Evolutionary conservation across 2,113 vertebrate species (phyloP).

Genomic region (Crotophaga sulcirostris): DNA sequence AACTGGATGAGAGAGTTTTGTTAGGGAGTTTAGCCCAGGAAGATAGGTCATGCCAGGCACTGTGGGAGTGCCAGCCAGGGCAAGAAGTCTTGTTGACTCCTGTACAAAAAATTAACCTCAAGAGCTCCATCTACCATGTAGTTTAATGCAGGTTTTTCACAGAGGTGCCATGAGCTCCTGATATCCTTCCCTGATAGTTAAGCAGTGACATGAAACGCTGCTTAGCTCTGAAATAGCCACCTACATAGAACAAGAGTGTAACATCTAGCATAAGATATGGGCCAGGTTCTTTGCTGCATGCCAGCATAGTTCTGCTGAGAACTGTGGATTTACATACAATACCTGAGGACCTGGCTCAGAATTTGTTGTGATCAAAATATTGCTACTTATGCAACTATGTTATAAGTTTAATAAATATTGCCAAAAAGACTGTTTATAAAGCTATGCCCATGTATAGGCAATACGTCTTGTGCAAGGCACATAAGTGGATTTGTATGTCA

Average conservation of each 20-base stretch:
- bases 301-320: neutral
- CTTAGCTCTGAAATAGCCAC: neutral
- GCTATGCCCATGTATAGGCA: neutral
- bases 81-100: neutral
- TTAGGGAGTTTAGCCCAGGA: neutral
- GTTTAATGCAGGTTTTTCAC: neutral
- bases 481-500: neutral
- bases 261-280: neutral
- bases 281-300: neutral
- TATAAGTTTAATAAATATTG: neutral
- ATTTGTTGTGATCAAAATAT: neutral
- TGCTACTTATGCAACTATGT: neutral
- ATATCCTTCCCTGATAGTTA: neutral
- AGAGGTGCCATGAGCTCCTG: neutral
- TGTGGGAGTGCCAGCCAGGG: neutral
- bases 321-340: neutral
- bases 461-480: neutral
- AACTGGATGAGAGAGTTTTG: neutral
- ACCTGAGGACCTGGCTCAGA: neutral
- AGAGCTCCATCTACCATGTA: neutral
- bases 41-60: neutral
- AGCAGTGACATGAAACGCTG: neutral
- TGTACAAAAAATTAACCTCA: neutral
- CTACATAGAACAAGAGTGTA: neutral
- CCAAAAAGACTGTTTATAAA: neutral